Evolutionary conservation across 2,113 vertebrate species (phyloP).

Genomic region (Ochotona curzoniae): DNA sequence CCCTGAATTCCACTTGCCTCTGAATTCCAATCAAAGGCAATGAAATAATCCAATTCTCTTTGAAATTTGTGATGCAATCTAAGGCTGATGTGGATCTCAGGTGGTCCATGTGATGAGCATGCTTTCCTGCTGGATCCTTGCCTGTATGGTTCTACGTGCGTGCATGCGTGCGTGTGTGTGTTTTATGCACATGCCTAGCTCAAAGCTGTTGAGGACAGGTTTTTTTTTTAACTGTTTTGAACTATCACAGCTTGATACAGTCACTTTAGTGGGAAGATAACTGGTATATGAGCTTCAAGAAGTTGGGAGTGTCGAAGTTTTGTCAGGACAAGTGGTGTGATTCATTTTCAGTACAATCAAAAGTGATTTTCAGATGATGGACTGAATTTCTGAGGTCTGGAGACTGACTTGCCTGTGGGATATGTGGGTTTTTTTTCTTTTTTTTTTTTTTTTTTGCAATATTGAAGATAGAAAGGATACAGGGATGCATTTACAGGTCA

Average conservation of each 20-base stretch:
- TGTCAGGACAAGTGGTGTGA: slow-evolving; percentile 43
- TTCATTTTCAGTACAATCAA: slow-evolving; percentile 20
- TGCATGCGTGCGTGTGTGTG: not conserved
- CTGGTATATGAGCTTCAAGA: slow-evolving; percentile 15
- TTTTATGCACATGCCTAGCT: not conserved
- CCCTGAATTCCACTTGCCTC: slow-evolving; percentile 67
- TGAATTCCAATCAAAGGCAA: slow-evolving; percentile 72
- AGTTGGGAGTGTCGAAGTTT: slow-evolving; percentile 12
- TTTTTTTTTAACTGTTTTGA: slow-evolving; percentile 53
- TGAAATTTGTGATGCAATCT: slow-evolving; percentile 68
- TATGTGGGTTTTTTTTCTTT: not conserved
- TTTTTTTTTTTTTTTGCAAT: not conserved
- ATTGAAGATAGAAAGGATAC: slow-evolving; percentile 24
- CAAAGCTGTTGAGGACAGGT: slow-evolving; percentile 49
- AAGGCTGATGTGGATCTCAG: slow-evolving; percentile 58
- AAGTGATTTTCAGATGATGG: not conserved
- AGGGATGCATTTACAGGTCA: slow-evolving; percentile 3
- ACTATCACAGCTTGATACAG: slow-evolving; percentile 46
- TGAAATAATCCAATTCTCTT: slow-evolving; percentile 71
- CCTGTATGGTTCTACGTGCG: not conserved
- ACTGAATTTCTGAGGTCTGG: slow-evolving; percentile 29
- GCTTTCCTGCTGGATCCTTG: slow-evolving; percentile 7
- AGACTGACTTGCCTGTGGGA: not conserved
- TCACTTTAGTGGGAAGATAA: slow-evolving; percentile 49
- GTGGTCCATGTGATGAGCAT: slow-evolving; percentile 18